These are phyloP conservation scores for Hydropsyche tenuis DNA, from an alignment of 1,140 invertebrate species.

Conservation along the genomic window DNA sequence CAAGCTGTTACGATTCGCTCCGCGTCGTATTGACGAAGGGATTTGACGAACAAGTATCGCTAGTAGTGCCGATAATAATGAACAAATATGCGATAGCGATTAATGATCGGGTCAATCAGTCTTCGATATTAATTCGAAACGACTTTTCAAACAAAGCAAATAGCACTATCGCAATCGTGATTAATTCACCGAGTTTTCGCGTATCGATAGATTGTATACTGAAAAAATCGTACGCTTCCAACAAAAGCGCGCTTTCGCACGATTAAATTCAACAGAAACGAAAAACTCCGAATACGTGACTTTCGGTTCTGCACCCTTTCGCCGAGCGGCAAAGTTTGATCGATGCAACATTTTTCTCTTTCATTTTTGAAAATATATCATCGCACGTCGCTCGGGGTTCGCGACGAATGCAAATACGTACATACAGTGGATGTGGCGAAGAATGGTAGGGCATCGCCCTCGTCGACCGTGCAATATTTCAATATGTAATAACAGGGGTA, in stretches of 20 bases:
- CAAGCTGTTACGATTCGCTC: no score
- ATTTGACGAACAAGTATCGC: no score
- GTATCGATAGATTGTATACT: neutral
- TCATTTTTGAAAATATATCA: no score
- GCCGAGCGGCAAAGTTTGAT: neutral
- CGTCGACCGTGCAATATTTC: constrained; percentile 3
- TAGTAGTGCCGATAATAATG: no score
- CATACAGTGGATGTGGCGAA: neutral
- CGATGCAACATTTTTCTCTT: neutral
- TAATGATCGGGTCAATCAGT: no score
- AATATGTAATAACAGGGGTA: neutral
- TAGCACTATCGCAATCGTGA: constrained; percentile 16
- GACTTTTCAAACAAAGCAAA: neutral
- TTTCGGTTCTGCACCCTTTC: no score
- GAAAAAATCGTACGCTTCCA: neutral
- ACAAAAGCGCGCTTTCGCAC: neutral
- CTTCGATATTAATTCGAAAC: no score
- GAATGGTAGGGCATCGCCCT: constrained; percentile 6
- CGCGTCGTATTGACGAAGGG: no score
- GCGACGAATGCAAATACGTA: constrained; percentile 7
- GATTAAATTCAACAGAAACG: neutral
- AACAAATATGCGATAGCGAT: no score
- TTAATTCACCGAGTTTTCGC: constrained; percentile 10
- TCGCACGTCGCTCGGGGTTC: no score
- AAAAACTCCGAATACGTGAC: no score